phyloP scores from a whole-genome alignment of 2,888 invertebrate genomes.

The Lochmaea capreae region DNA sequence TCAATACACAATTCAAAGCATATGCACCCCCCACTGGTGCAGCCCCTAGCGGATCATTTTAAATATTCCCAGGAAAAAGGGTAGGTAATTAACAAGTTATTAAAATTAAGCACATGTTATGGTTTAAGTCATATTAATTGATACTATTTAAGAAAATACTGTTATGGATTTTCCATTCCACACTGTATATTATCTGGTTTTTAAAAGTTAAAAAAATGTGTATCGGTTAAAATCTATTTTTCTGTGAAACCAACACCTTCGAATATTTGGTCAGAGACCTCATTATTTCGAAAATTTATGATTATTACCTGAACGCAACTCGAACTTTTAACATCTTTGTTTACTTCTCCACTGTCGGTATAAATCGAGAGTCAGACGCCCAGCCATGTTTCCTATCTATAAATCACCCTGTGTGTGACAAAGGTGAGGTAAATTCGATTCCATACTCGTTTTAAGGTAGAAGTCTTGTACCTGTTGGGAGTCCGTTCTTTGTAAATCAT shows the following conservation, averaged over 20 bases:
- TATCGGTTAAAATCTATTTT: constrained; percentile 11
- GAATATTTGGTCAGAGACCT: constrained; percentile 25
- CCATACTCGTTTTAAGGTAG: constrained; percentile 49
- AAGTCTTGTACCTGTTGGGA: constrained; percentile 47
- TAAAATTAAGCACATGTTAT: too few relatives aligned
- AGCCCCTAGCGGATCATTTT: too few relatives aligned
- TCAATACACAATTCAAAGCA: too few relatives aligned
- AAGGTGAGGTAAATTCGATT: constrained; percentile 47
- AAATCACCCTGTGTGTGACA: constrained; percentile 47
- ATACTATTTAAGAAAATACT: too few relatives aligned
- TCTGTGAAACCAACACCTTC: constrained; percentile 33
- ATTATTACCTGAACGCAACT: constrained; percentile 41
- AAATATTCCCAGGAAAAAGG: too few relatives aligned
- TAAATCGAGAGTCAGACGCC: constrained; percentile 46
- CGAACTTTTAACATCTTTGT: constrained; percentile 45
- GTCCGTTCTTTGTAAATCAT: constrained; percentile 43
- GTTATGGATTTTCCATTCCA: too few relatives aligned
- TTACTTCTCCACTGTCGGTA: constrained; percentile 43
- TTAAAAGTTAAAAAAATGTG: background rate
- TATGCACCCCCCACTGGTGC: too few relatives aligned
- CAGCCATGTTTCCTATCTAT: constrained; percentile 42
- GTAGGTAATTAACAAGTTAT: too few relatives aligned
- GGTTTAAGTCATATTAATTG: too few relatives aligned
- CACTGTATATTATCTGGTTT: background rate
- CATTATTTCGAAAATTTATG: constrained; percentile 47